Conservation (phyloP, 1,140 invertebrate species). For the Sitobion miscanthi region DNA sequence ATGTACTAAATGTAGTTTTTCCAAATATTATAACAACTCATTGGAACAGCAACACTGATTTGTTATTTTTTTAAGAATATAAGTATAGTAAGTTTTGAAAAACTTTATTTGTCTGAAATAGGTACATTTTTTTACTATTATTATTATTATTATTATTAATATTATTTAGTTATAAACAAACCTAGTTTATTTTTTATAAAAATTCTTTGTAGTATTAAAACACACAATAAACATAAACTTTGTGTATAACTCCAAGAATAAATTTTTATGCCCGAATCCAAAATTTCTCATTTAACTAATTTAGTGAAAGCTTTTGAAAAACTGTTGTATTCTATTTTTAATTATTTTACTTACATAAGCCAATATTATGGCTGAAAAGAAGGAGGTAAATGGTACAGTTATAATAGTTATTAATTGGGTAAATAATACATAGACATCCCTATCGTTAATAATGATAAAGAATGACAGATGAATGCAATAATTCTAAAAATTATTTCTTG, state of each 20-base stretch:
- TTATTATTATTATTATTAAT: background rate
- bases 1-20: constrained; percentile 47
- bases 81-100: constrained; percentile 50
- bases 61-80: constrained; percentile 51
- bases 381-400: background rate
- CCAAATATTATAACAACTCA: constrained; percentile 35
- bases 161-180: constrained; percentile 33
- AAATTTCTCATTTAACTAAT: background rate
- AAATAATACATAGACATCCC: too few relatives aligned
- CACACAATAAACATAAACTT: constrained; percentile 39
- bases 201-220: constrained; percentile 44
- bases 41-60: constrained; percentile 41
- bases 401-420: background rate
- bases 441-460: background rate
- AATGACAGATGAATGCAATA: constrained; percentile 24
- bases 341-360: constrained; percentile 32
- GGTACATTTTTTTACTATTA: background rate
- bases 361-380: constrained; percentile 18
- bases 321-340: background rate
- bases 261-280: constrained; percentile 29
- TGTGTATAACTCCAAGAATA: constrained; percentile 8
- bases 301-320: background rate
- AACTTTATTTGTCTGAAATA: constrained; percentile 17
- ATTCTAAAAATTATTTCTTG: constrained; percentile 43
- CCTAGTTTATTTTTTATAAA: background rate